phyloP scores from a whole-genome alignment of 2,113 vertebrate species.

The Ochotona princeps region DNA sequence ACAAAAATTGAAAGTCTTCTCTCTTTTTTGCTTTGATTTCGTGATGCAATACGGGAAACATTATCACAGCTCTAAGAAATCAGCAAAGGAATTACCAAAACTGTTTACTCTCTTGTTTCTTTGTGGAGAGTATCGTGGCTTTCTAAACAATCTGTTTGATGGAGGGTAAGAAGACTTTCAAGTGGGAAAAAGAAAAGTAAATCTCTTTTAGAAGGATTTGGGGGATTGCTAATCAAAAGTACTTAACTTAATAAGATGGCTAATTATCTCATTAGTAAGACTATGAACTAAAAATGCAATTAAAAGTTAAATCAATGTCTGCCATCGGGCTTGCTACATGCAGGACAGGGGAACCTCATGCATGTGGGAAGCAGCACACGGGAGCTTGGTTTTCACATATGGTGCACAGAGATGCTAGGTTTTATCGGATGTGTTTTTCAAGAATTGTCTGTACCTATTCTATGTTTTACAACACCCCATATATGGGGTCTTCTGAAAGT shows the following conservation, averaged over 20 bases:
- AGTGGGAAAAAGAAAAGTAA: slow-evolving; percentile 33
- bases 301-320: slow-evolving; percentile 66
- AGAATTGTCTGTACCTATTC: background rate
- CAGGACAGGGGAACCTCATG: background rate
- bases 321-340: background rate
- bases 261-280: slow-evolving; percentile 75
- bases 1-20: background rate
- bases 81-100: slow-evolving; percentile 18
- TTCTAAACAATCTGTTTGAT: slow-evolving; percentile 33
- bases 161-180: slow-evolving; percentile 29
- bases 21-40: background rate
- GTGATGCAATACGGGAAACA: background rate
- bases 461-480: background rate
- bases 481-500: background rate
- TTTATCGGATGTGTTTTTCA: background rate
- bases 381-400: background rate
- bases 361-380: background rate
- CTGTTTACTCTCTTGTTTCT: slow-evolving; percentile 43
- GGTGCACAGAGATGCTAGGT: background rate
- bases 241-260: slow-evolving; percentile 67
- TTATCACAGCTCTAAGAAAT: slow-evolving; percentile 6
- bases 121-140: slow-evolving; percentile 4
- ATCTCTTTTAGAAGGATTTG: slow-evolving; percentile 52
- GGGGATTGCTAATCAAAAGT: slow-evolving; percentile 65
- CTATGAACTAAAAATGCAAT: slow-evolving; percentile 61